Percentiles rank a stretch among this genome's conserved stretches.
Conservation (phyloP, 2,113 vertebrate genomes). For the Gadus macrocephalus region DNA sequence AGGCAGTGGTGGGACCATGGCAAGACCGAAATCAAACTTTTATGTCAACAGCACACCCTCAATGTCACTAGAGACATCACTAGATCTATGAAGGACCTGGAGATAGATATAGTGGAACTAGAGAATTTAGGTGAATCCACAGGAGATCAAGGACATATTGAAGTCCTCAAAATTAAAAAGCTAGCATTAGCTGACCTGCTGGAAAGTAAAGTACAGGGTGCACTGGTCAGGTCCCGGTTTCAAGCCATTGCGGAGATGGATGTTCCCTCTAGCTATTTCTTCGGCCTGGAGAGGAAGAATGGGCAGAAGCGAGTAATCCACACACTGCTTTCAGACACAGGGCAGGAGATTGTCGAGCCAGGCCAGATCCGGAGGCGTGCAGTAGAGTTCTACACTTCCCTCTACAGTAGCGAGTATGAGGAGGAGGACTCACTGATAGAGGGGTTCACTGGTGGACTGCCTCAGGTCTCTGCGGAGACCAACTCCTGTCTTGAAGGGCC, state of each 20-base stretch:
- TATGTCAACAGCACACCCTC: background rate
- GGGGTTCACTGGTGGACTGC: conserved; percentile 7
- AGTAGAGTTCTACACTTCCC: background rate
- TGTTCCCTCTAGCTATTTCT: background rate
- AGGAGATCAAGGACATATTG: background rate
- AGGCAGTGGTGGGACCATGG: no score
- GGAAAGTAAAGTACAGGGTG: background rate
- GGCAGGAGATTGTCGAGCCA: background rate
- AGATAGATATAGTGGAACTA: background rate
- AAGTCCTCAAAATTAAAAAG: background rate
- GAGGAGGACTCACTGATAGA: background rate
- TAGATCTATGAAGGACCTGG: background rate
- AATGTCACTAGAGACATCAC: background rate
- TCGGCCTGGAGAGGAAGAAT: background rate
- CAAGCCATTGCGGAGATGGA: background rate
- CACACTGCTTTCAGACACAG: no score
- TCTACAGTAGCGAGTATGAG: background rate
- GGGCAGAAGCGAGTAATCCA: background rate
- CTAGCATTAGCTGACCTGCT: background rate
- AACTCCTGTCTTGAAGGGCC: background rate
- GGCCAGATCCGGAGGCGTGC: no score
- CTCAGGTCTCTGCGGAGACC: background rate
- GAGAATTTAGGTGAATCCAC: background rate
- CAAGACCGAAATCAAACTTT: no score
- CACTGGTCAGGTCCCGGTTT: background rate